Evolutionary conservation across 2,888 invertebrate species (phyloP).

Genomic region (Embidobia sp.): DNA sequence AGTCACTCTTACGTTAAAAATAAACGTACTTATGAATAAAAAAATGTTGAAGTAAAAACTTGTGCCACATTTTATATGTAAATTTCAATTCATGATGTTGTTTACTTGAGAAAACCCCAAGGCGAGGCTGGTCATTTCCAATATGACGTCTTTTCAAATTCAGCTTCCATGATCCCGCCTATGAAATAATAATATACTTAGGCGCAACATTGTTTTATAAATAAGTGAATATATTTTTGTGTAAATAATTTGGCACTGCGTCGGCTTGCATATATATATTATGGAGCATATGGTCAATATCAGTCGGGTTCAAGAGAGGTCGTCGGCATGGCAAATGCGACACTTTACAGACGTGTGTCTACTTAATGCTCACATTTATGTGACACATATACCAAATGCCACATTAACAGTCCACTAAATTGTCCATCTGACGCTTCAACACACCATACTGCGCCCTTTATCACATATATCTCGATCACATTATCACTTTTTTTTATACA

Average conservation of each 20-base stretch:
- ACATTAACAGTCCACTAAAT: constrained; percentile 34
- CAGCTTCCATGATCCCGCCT: too few species aligned
- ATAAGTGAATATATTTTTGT: constrained; percentile 10
- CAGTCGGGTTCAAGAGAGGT: constrained; percentile 67
- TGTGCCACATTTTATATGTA: too few species aligned
- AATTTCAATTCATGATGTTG: too few species aligned
- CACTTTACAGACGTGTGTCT: constrained; percentile 45
- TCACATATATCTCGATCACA: not conserved
- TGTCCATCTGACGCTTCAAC: not conserved
- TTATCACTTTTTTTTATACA: constrained; percentile 5
- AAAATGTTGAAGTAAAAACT: too few species aligned
- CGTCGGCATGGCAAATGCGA: constrained; percentile 61
- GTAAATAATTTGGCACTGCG: constrained; percentile 43
- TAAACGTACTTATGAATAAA: too few species aligned
- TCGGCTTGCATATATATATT: constrained; percentile 64
- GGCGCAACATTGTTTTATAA: too few species aligned
- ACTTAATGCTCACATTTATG: constrained; percentile 32
- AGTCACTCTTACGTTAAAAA: too few species aligned
- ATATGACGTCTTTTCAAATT: too few species aligned
- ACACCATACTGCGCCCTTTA: not conserved
- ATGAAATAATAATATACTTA: too few species aligned
- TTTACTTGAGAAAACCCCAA: too few species aligned
- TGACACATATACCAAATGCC: constrained; percentile 8
- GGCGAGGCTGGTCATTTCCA: too few species aligned
- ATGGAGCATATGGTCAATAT: constrained; percentile 68